Base-by-base conservation (phyloP, 1,140 invertebrate genomes). In the Tetramorium parvispinum region DNA sequence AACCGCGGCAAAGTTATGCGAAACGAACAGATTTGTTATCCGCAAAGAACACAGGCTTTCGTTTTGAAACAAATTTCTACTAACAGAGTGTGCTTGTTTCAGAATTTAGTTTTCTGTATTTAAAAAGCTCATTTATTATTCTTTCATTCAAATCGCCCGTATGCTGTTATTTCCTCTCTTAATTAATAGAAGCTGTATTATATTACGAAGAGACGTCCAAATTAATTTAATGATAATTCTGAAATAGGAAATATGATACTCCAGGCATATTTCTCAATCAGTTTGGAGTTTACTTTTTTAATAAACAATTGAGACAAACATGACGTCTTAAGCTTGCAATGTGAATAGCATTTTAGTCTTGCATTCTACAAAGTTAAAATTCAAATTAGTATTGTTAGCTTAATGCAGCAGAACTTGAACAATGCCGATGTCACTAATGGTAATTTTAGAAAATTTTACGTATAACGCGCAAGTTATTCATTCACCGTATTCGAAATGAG, bases 11-110 rank as follows among this genome's bases (percentile, higher is more conserved):
- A 83, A 83, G 79, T 83, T 83, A 75, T 59, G 68, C 40, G 79
- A 82, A 82, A 61, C 68, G 53, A 83, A 83, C 70, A 27, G 68
- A 83, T 59, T 83, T 71, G 68, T 83, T 73, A 83, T 59, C 55
- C 40, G 27, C 40, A 24, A 83, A 83, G 53, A 61, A 81, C 49
- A 81, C n/a, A 13, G 78, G 55, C 46, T 21, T 75, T 59, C 37
- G 24, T 21, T 73, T 61, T n/a, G 18, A 16, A 43, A 46, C 18
- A 43, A 32, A 46, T 82, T 46, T 59, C 27, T 37, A 10, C 32
- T 61, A 82, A 32, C 16, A n/a, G 21, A n/a, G 21, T 13, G 10
- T 5, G 18, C 55, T 71, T n/a, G n/a, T 53, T 55, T 21, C 7
- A 27, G 5, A 24, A 53, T 79, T 53, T 16, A 11, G 16, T 32